Evolutionary conservation across 1,140 invertebrate species (phyloP).

Genomic region (Tetraneura akinire): DNA sequence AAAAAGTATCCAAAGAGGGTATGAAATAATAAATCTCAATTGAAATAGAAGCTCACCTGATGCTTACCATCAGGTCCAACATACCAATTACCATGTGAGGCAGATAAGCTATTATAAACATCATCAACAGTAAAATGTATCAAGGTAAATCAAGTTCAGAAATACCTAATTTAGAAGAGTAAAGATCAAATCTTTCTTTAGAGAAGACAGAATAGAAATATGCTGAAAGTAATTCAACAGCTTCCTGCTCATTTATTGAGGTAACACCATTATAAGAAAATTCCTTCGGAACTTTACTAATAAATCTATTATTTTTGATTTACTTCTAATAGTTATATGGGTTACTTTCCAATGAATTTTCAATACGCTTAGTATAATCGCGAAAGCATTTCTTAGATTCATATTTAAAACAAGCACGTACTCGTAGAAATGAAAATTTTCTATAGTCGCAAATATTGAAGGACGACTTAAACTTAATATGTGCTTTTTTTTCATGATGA

Average conservation of each 20-base stretch:
- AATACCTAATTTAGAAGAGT: not conserved
- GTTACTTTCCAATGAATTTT: no score
- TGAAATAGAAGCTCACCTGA: no score
- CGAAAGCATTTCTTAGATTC: not conserved
- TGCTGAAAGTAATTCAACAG: not conserved
- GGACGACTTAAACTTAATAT: conserved; percentile 4
- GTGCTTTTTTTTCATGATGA: no score
- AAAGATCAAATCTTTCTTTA: no score
- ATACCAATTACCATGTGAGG: no score
- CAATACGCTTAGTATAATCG: not conserved
- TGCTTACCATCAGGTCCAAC: no score
- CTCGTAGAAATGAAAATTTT: not conserved
- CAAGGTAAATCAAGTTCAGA: no score
- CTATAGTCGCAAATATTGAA: not conserved
- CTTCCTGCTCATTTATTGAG: not conserved
- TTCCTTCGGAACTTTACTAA: no score
- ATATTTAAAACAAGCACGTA: not conserved
- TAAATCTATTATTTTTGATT: no score
- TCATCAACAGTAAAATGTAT: not conserved
- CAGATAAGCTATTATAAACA: not conserved
- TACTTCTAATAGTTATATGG: no score
- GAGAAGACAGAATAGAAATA: not conserved
- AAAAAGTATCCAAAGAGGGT: not conserved
- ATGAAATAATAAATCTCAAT: not conserved
- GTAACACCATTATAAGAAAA: no score